Evolutionary conservation across 2,888 invertebrate genomes (phyloP), one percentile per base, ranked within the genome.

Genomic region (Synanthedon myopaeformis): DNA sequence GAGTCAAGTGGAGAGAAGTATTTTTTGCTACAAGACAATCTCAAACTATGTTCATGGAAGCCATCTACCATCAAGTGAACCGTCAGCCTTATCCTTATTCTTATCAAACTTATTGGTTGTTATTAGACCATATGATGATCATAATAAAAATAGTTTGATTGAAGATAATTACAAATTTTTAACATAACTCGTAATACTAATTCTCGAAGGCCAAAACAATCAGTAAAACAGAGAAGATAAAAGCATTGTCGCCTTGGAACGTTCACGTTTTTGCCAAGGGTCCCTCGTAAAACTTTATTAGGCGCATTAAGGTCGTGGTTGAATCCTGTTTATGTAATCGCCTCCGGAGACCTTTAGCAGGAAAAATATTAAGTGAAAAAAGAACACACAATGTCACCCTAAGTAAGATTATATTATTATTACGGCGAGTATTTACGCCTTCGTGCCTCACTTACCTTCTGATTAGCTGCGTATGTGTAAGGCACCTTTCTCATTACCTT

Each of bases 271-370:
- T 80, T 75, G 77, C 81, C 79, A 79, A 84, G 86, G 85, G 83
- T 80, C 80, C 74, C 70, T 84, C 86, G 81, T 86, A 85, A 86
- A 86, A 85, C 84, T 86, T 86, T 86, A 86, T 86, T 86, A 86
- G 82, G 72, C 81, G 79, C 82, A 85, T 86, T 85, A 86, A 82
- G 86, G 84, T 84, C 84, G 82, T 79, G 82, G 85, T 85, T 84
- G 85, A 83, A 84, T 85, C 85, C 84, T 86, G 85, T 86, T 85
- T 86, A 85, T 86, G 86, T 87, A 87, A 87, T 86, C 85, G 83
- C 79, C 83, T 77, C 74, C 72, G 72, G 85, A 79, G 81, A 84
- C 83, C 84, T 84, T 82, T 82, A 79, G 67, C 76, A 76, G 73
- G 76, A 78, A 83, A 85, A 85, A 86, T 85, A 86, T 85, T 84